A percentile compares a stretch with the other conserved stretches of the same genome.
Conservation (phyloP, 2,888 invertebrate genomes). For the Bellardia bayeri region DNA sequence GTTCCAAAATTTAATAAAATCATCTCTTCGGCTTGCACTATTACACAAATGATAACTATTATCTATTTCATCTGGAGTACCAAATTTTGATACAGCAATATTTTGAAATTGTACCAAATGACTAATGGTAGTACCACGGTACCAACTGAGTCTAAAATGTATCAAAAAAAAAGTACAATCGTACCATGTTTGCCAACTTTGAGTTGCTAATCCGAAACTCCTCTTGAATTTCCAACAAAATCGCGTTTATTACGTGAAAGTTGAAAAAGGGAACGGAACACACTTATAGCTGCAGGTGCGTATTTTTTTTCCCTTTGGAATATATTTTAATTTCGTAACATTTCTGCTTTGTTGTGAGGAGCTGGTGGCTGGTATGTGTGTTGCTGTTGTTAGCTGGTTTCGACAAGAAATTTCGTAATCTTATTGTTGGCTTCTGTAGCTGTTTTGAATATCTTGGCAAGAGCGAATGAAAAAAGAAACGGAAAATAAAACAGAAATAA, state of each 20-base stretch:
- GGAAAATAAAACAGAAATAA: not conserved
- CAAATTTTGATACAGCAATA: too few relatives aligned
- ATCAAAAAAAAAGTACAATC: too few relatives aligned
- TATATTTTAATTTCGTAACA: not conserved
- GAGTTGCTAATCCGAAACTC: conserved; percentile 12
- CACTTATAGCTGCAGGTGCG: conserved; percentile 9
- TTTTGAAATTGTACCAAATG: too few relatives aligned
- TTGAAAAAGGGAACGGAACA: not conserved
- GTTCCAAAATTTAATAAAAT: too few relatives aligned
- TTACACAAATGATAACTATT: too few relatives aligned
- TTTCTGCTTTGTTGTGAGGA: not conserved
- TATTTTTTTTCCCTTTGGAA: not conserved
- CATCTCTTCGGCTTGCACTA: too few relatives aligned
- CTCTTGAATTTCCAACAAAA: conserved; percentile 13
- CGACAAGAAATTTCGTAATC: not conserved
- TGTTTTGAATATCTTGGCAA: not conserved
- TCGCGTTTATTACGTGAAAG: conserved; percentile 6
- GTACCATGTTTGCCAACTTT: too few relatives aligned
- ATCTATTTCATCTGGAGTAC: too few relatives aligned
- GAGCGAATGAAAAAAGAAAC: not conserved
- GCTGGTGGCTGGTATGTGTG: not conserved
- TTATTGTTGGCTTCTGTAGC: conserved; percentile 11
- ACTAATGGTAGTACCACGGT: too few relatives aligned
- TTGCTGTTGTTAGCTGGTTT: not conserved
- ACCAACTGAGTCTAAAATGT: too few relatives aligned